Percentiles rank a stretch among this genome's conserved stretches.
phyloP scores from a whole-genome alignment of 2,888 invertebrate species.

The Trypoxylon attenuatum region DNA sequence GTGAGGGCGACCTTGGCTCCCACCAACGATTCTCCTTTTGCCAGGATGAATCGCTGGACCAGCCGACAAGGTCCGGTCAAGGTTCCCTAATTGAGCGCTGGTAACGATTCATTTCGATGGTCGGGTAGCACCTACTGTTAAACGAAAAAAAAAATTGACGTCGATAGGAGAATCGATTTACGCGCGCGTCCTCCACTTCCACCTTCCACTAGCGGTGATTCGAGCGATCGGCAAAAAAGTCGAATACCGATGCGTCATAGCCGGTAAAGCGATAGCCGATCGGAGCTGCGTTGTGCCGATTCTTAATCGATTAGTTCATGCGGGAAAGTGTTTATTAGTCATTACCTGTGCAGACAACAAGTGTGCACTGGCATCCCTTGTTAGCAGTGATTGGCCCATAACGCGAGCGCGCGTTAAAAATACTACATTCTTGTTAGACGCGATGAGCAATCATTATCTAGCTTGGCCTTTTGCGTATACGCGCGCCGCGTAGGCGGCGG shows the following conservation, averaged over 20 bases:
- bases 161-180: neutral
- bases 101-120: conserved; percentile 13
- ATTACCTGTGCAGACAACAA: conserved; percentile 25
- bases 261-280: conserved; percentile 14
- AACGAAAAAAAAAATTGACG: neutral
- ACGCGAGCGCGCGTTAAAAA: neutral
- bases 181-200: neutral
- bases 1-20: conserved; percentile 21
- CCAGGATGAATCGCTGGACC: neutral
- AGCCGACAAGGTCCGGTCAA: conserved; percentile 24
- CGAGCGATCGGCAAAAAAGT: neutral
- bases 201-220: conserved; percentile 5
- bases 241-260: conserved; percentile 11
- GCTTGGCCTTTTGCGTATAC: neutral
- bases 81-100: conserved; percentile 31
- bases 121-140: neutral
- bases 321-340: conserved; percentile 43
- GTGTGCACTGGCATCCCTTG: neutral
- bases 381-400: neutral
- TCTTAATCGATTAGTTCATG: conserved; percentile 50
- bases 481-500: neutral
- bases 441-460: neutral
- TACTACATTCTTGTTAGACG: neutral
- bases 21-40: conserved; percentile 8
- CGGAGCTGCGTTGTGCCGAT: conserved; percentile 35